These are phyloP conservation scores for Tricholaema leucomelas DNA, from an alignment of 2,113 vertebrate genomes.

Conservation along the genomic window DNA sequence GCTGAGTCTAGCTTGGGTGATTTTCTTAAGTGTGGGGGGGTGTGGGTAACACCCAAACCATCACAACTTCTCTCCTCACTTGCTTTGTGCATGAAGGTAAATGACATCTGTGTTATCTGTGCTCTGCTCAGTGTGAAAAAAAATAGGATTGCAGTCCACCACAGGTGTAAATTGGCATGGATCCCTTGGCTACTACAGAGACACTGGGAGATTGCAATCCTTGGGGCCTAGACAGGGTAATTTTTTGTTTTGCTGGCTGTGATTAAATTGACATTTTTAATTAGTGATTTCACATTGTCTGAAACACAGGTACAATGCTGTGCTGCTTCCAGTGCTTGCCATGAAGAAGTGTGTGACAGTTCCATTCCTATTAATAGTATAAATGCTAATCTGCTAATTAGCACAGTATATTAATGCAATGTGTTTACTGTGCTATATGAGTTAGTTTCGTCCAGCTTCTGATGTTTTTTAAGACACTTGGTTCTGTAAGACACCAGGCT, in stretches of 20 bases:
- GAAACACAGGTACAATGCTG: background rate
- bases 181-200: background rate
- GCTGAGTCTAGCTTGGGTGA: too few species aligned
- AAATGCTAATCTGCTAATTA: background rate
- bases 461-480: too few species aligned
- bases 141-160: fast-evolving
- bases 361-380: background rate
- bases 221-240: too few species aligned
- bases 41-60: too few species aligned
- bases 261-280: background rate
- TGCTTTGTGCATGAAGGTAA: background rate
- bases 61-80: background rate
- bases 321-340: background rate
- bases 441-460: background rate
- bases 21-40: too few species aligned
- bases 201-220: background rate
- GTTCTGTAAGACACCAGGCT: too few species aligned
- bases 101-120: background rate
- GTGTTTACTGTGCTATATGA: background rate
- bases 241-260: background rate
- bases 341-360: background rate
- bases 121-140: background rate
- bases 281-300: background rate
- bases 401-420: background rate
- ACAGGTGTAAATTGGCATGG: fast-evolving